These are phyloP conservation scores for Zaprionus camerounensis DNA, from an alignment of 1,140 invertebrate species.

Conservation along the genomic window DNA sequence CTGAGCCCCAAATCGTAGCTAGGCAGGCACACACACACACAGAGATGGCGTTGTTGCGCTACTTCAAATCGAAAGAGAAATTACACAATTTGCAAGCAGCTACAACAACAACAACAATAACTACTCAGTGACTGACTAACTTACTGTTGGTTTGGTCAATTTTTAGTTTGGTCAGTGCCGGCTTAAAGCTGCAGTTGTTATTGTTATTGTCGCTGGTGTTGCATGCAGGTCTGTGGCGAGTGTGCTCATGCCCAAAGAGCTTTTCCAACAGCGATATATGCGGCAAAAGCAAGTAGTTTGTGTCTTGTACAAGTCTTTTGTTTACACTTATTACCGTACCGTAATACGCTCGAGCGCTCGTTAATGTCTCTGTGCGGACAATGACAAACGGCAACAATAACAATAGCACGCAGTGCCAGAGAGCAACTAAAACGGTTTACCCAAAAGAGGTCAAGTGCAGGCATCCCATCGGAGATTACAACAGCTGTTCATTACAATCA, in stretches of 20 bases:
- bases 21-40: conserved; percentile 11
- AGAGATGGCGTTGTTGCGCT: conserved; percentile 12
- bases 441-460: conserved; percentile 73
- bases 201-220: conserved; percentile 37
- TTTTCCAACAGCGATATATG: conserved; percentile 10
- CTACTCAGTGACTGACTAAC: conserved; percentile 44
- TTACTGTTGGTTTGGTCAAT: conserved; percentile 28
- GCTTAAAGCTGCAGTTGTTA: conserved; percentile 52
- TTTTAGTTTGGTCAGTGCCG: conserved; percentile 57
- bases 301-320: conserved; percentile 70
- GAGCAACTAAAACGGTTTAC: conserved; percentile 23
- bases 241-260: conserved; percentile 20
- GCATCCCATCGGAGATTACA: conserved; percentile 49
- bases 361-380: conserved; percentile 24
- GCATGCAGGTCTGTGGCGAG: conserved; percentile 34
- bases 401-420: conserved; percentile 11
- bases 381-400: conserved; percentile 34
- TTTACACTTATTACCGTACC: conserved; percentile 44
- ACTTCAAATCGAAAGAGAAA: conserved; percentile 27
- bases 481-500: conserved; percentile 22
- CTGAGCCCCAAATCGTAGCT: conserved; percentile 39
- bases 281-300: conserved; percentile 63
- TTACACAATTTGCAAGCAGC: conserved; percentile 36
- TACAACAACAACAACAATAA: conserved; percentile 20
- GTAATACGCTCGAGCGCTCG: conserved; percentile 39